Evolutionary conservation across 2,888 invertebrate genomes (phyloP).

Genomic region (Halictus quadricinctus): DNA sequence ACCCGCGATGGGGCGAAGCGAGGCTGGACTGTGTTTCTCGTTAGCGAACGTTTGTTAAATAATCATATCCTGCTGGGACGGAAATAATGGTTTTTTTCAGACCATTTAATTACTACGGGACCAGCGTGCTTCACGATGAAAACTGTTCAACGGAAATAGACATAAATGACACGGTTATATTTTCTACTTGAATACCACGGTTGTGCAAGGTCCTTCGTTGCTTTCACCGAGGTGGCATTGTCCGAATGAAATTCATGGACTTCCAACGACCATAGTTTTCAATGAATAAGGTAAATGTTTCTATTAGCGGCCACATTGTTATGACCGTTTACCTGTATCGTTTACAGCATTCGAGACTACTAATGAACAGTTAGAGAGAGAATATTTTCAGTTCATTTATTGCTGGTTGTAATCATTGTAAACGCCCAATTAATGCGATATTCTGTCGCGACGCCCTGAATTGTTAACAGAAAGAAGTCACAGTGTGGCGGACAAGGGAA

Average conservation of each 20-base stretch:
- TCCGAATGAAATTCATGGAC: neutral
- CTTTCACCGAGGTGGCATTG: neutral
- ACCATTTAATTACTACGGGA: constrained; percentile 15
- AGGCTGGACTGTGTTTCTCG: constrained; percentile 10
- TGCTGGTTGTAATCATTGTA: neutral
- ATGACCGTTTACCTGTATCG: neutral
- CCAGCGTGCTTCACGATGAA: neutral
- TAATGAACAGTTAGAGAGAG: neutral
- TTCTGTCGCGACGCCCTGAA: too few relatives aligned
- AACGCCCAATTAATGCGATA: neutral
- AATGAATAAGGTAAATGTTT: neutral
- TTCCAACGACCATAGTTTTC: neutral
- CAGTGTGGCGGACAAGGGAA: too few relatives aligned
- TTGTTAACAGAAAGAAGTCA: too few relatives aligned
- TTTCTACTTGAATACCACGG: constrained; percentile 5
- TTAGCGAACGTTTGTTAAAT: constrained; percentile 30
- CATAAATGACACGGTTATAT: constrained; percentile 1
- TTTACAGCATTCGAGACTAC: neutral
- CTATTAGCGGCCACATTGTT: neutral
- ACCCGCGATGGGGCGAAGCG: neutral
- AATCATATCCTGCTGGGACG: constrained; percentile 1
- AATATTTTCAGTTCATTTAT: neutral
- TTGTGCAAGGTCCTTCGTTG: neutral
- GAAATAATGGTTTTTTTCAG: constrained; percentile 3
- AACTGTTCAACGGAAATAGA: constrained; percentile 13